Evolutionary conservation across 2,113 vertebrate genomes (phyloP), one percentile per base, ranked within the genome.

Genomic region (Cranoglanis bouderius): DNA sequence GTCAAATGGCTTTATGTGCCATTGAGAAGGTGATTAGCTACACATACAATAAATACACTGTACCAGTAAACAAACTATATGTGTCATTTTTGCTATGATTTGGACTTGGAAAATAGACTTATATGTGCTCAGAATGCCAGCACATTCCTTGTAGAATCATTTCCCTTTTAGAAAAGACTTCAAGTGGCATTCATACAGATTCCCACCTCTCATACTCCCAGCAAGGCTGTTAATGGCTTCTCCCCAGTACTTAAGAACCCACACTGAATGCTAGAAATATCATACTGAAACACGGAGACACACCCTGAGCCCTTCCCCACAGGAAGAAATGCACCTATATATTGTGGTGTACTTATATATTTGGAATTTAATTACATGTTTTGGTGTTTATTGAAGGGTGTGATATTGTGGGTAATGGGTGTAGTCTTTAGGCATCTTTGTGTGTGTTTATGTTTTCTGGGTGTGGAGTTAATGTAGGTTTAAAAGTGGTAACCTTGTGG

Each of bases 231-330:
- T 77, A 26, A 51, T 72, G 29, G 12, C 65, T 46, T 65, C 61
- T 43, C 46, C 72, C 57, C 40, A 80, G 49, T 82, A 57, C 46
- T 24, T 13, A 82, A 40, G 59, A 61, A 70, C 43, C 85, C 86
- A 57, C 85, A 75, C 24, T n/a, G 85, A 81, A 59, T 80, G 78
- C 38, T 24, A 57, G 67, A 78, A 38, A 85, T 61, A 72, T 77
- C 40, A 82, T 67, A 55, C 57, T 24, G 67, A 88, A 63, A 67
- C 63, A 75, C 72, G 12, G 40, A 75, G 0, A 46, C 72, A 74
- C 16, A 35, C 18, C 7, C 38, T 43, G 38, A 43, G 19, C 72
- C 38, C 18, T 75, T 43, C 1, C 9, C 21, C 21, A 24, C 38
- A 24, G 38, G 19, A 24, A 21, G 38, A 24, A 40, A 38, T 74